Percentiles rank a stretch among this genome's conserved stretches.
These are phyloP conservation scores for Peucedramus taeniatus DNA, from an alignment of 2,113 vertebrate species.

Conservation along the genomic window DNA sequence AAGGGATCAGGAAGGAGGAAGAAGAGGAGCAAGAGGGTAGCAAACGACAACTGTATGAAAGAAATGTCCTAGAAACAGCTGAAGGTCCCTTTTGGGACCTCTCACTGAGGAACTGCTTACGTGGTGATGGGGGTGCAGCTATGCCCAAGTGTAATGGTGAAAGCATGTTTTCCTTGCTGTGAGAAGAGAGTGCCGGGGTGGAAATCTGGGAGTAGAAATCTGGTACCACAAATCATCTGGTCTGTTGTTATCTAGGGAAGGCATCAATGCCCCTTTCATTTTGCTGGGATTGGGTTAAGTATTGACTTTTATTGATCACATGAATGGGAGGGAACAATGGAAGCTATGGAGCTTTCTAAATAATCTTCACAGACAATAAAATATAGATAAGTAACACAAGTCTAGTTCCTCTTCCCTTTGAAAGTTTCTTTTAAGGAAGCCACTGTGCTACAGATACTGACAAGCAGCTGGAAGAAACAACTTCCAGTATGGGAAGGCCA, in stretches of 20 bases:
- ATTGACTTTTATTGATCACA: neutral
- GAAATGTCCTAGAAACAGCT: neutral
- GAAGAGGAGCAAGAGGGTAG: neutral
- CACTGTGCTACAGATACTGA: constrained; percentile 19
- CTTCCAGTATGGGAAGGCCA: neutral
- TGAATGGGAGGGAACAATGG: neutral
- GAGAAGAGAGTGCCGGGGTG: neutral
- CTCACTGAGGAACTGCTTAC: rapidly evolving
- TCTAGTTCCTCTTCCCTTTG: neutral
- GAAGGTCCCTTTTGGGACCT: neutral
- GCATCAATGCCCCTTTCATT: neutral
- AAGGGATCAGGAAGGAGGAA: neutral
- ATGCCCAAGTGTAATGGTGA: rapidly evolving
- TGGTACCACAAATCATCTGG: neutral
- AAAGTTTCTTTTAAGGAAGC: neutral
- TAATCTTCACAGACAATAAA: neutral
- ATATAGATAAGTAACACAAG: neutral
- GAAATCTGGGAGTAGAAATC: neutral
- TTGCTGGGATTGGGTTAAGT: neutral
- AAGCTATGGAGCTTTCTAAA: neutral
- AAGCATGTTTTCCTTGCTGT: rapidly evolving
- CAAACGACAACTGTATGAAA: neutral
- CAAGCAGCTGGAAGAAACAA: constrained; percentile 22
- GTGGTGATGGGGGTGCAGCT: neutral
- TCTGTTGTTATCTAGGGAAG: neutral